phyloP scores from a whole-genome alignment of 2,888 invertebrate genomes.

The Cephus runcator region DNA sequence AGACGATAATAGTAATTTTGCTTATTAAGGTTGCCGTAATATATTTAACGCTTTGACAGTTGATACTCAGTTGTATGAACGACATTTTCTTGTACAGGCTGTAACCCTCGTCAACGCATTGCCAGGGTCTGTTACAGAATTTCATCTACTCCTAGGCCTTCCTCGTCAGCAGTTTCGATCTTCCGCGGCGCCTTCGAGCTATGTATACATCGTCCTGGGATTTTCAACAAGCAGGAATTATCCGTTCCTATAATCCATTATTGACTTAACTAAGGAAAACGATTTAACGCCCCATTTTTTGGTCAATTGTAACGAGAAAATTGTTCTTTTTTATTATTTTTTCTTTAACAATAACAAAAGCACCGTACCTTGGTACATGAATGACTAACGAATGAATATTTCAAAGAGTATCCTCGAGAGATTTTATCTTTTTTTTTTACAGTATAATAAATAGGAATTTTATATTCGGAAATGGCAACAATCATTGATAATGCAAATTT shows the following conservation, averaged over 20 bases:
- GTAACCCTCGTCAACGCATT: conserved; percentile 15
- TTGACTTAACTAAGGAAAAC: not conserved
- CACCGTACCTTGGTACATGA: not conserved
- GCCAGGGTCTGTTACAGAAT: conserved; percentile 14
- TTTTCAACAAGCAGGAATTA: not conserved
- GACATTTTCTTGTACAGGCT: not conserved
- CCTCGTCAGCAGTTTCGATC: not conserved
- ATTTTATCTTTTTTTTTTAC: not conserved
- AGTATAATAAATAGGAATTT: not conserved
- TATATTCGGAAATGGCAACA: not conserved
- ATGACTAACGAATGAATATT: not conserved
- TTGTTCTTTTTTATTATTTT: not conserved
- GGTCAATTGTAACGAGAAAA: not conserved
- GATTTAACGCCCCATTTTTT: not conserved
- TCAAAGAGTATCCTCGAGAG: not conserved
- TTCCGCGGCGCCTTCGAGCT: not conserved
- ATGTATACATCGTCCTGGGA: not conserved
- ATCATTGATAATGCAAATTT: not conserved
- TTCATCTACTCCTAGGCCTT: not conserved
- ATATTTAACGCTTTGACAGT: conserved; percentile 15
- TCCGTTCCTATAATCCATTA: no score
- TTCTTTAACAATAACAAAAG: not conserved
- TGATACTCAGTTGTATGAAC: conserved; percentile 15
- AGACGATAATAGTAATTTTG: not conserved
- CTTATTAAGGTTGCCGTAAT: conserved; percentile 3